Conservation (phyloP, 2,113 vertebrate genomes). For the Podarcis muralis region DNA sequence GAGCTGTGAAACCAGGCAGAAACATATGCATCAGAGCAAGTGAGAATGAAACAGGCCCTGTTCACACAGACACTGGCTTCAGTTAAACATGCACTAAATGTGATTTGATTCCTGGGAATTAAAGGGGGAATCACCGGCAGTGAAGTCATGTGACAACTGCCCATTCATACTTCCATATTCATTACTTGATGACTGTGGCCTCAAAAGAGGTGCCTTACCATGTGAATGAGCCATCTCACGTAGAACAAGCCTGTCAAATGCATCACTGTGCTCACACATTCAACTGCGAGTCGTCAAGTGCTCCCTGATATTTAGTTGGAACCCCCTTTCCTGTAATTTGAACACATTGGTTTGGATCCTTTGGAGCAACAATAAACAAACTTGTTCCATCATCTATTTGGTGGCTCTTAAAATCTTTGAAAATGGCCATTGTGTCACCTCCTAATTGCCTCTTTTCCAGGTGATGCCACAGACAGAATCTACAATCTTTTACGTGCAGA, state of each 20-base stretch:
- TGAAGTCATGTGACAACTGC: neutral
- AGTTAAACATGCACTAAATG: neutral
- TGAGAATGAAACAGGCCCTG: neutral
- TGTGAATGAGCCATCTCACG: neutral
- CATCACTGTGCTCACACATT: neutral
- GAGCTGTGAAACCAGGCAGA: neutral
- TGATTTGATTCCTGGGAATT: neutral
- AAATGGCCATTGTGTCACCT: too few species aligned
- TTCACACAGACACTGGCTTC: neutral
- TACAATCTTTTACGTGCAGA: too few species aligned
- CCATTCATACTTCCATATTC: neutral
- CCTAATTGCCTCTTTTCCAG: too few species aligned
- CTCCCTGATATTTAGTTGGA: too few species aligned
- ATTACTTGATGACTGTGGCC: neutral
- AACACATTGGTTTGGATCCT: too few species aligned
- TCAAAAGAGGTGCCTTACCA: neutral
- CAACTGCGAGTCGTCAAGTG: neutral
- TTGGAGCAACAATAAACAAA: too few species aligned
- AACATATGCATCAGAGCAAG: neutral
- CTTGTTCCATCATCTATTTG: too few species aligned
- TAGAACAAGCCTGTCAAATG: neutral
- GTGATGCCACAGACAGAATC: too few species aligned
- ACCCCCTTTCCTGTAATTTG: too few species aligned
- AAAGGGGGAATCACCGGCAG: neutral
- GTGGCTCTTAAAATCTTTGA: too few species aligned